phyloP scores from a whole-genome alignment of 2,888 invertebrate genomes.

The Danaus chrysippus region DNA sequence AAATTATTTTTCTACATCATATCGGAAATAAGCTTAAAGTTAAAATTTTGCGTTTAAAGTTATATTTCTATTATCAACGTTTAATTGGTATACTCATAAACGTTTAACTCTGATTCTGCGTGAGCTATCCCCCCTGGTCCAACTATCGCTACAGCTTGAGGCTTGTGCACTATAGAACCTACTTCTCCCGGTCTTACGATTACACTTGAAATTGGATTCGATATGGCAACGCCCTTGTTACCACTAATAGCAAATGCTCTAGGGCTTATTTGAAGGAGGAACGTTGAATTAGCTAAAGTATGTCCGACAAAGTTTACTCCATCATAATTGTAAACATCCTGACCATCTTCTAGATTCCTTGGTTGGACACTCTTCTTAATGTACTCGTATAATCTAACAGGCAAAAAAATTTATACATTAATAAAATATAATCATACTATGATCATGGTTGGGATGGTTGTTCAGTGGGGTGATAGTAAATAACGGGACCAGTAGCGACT shows the following conservation, averaged over 20 bases:
- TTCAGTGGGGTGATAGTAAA: constrained; percentile 80
- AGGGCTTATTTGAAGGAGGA: constrained; percentile 76
- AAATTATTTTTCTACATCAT: constrained; percentile 55
- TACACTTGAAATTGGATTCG: constrained; percentile 84
- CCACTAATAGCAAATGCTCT: constrained; percentile 83
- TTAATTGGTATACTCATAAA: constrained; percentile 61
- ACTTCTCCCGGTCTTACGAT: constrained; percentile 79
- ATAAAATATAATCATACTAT: constrained; percentile 36
- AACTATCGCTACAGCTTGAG: constrained; percentile 84
- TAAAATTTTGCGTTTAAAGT: constrained; percentile 29
- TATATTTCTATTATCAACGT: constrained; percentile 37
- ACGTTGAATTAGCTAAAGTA: constrained; percentile 43
- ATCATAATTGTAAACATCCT: constrained; percentile 55
- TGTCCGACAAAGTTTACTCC: constrained; percentile 51
- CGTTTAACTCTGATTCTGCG: constrained; percentile 84
- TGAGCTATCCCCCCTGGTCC: constrained; percentile 88
- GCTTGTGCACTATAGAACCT: constrained; percentile 82
- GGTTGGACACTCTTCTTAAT: constrained; percentile 35
- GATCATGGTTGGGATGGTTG: constrained; percentile 38
- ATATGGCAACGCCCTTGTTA: constrained; percentile 82
- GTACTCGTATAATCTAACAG: constrained; percentile 59
- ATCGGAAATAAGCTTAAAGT: neutral
- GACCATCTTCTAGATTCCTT: constrained; percentile 27
- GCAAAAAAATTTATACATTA: constrained; percentile 45
- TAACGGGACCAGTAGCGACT: constrained; percentile 86